These are phyloP conservation scores for Dasyornis broadbenti DNA, from an alignment of 2,113 vertebrate species.

Conservation along the genomic window DNA sequence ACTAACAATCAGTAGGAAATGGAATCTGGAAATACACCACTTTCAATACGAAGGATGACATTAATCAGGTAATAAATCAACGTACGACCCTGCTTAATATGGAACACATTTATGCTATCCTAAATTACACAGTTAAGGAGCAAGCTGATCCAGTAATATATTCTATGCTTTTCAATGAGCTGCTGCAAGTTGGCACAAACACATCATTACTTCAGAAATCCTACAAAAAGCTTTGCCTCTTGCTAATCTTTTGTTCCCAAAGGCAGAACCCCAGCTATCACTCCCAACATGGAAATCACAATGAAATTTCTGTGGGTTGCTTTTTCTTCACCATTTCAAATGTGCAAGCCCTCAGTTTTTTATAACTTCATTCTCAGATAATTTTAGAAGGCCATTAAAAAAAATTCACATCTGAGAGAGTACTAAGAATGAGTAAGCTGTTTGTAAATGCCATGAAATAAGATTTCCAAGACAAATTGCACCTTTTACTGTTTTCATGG, in stretches of 20 bases:
- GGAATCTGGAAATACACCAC: neutral
- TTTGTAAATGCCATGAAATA: neutral
- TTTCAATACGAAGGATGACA: constrained; percentile 27
- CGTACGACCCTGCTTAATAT: neutral
- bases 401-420: neutral
- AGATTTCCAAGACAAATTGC: neutral
- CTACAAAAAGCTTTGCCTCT: neutral
- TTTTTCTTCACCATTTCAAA: constrained; percentile 28
- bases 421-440: neutral
- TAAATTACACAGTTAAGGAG: neutral
- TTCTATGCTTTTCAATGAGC: constrained; percentile 42
- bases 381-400: constrained; percentile 15
- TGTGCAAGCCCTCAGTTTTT: neutral
- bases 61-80: constrained; percentile 54
- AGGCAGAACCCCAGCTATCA: neutral
- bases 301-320: neutral
- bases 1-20: constrained; percentile 22
- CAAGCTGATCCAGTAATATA: constrained; percentile 28
- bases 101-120: constrained; percentile 51
- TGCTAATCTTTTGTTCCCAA: neutral
- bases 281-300: neutral
- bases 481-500: neutral
- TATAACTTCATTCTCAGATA: constrained; percentile 7
- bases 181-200: constrained; percentile 27
- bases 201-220: constrained; percentile 27